Percentiles rank a stretch among this genome's conserved stretches.
These are phyloP conservation scores for Oryzias dopingdopingensis DNA, from an alignment of 2,797 vertebrate species.

Conservation along the genomic window DNA sequence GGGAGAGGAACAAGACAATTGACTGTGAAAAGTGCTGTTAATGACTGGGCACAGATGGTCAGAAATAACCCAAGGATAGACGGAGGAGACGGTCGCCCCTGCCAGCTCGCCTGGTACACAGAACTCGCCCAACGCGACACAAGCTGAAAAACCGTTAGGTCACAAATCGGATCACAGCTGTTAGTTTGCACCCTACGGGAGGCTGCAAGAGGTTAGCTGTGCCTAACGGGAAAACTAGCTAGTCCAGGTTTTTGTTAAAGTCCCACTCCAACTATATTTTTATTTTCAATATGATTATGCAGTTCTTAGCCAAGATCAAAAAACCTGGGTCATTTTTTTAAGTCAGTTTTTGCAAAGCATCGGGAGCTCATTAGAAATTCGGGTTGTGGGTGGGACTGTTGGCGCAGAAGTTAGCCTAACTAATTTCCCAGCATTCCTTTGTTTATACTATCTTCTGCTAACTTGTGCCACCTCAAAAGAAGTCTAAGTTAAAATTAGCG, in stretches of 20 bases:
- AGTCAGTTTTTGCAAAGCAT: no score
- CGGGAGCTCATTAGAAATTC: no score
- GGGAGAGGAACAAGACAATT: constrained; percentile 63
- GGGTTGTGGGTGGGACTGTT: no score
- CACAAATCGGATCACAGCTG: constrained; percentile 67
- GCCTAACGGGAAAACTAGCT: constrained; percentile 36
- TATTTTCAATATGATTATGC: no score
- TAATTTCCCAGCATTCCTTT: no score
- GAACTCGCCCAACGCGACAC: constrained; percentile 65
- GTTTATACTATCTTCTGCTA: no score
- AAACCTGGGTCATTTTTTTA: no score
- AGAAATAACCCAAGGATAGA: constrained; percentile 72
- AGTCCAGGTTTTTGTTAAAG: constrained; percentile 28
- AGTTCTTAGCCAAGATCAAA: no score
- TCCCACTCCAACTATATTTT: no score
- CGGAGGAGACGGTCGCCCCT: constrained; percentile 62
- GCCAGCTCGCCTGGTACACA: constrained; percentile 64
- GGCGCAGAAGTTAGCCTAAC: no score
- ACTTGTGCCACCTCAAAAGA: no score
- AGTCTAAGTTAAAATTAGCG: no score
- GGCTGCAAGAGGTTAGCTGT: constrained; percentile 42
- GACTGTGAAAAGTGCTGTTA: constrained; percentile 73
- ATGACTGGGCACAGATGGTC: constrained; percentile 75
- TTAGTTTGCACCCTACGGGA: constrained; percentile 39
- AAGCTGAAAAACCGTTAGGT: constrained; percentile 65